Base-by-base conservation (phyloP, 2,797 vertebrate genomes). In the Pogonophryne albipinna region DNA sequence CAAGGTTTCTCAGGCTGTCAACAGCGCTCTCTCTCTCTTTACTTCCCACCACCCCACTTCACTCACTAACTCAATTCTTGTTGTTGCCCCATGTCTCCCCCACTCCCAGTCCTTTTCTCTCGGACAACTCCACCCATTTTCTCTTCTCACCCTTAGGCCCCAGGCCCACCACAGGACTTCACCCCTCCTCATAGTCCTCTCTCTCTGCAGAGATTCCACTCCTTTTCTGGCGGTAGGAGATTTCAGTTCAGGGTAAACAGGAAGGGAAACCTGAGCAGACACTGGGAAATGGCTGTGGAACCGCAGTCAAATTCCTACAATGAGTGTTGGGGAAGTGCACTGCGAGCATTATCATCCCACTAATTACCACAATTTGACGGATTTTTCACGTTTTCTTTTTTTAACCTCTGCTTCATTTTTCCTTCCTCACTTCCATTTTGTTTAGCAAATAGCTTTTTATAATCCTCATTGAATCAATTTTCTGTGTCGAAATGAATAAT, bases 1-100 rank as follows among this genome's bases (percentile, higher is more conserved):
- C 89, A 88, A 84, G 89, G 84, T 94, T 95, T 95, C 93, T 95
- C 94, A 95, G 93, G 93, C 92, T 93, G 93, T 94, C 92, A 91
- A 74, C 73, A 87, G 79, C 55, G 63, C 80, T 49, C 81, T 78
- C 86, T 77, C 73, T 66, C 71, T 56, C 67, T 70, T 71, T 80
- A 77, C 78, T 83, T 80, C 80, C 75, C 83, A 78, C 72, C 73
- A 76, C 49, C 67, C 72, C 50, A 67, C 65, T 74, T 83, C 70
- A 79, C 74, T 84, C 76, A 60, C 73, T 65, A 66, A 74, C 83
- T 80, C 82, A 60, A 41, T 69, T 69, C 15, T 46, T 76, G 85
- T 77, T 83, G 83, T 83, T 63, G 56, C 59, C 80, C 56, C 38
- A 59, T 86, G 81, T 82, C 82, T 89, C 79, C 87, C 74, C 47